phyloP scores from a whole-genome alignment of 2,888 invertebrate species.

The Athalia circularis region DNA sequence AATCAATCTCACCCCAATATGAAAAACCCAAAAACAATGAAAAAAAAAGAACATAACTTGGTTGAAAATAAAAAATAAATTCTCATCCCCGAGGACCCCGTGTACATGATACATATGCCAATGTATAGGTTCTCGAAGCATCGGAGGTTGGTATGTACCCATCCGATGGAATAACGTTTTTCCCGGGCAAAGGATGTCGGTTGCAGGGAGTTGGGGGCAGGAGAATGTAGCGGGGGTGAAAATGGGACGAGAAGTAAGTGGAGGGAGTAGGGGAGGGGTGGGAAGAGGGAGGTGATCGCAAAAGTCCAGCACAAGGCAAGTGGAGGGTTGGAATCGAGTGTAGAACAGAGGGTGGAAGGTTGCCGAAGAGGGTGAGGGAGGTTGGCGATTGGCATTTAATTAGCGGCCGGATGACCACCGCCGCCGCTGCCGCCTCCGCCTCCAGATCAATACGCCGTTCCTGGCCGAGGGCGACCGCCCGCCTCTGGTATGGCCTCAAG shows the following conservation, averaged over 20 bases:
- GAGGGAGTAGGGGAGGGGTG: conserved; percentile 39
- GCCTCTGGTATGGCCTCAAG: conserved; percentile 46
- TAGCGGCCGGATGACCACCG: conserved; percentile 74
- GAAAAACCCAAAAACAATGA: too few relatives aligned
- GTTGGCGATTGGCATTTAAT: conserved; percentile 74
- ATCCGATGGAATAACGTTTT: conserved; percentile 56
- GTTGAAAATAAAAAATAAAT: neutral
- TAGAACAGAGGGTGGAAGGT: conserved; percentile 58
- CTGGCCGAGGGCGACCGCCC: conserved; percentile 60
- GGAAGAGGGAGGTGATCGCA: conserved; percentile 64
- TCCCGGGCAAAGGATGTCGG: conserved; percentile 45
- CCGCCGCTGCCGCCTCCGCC: conserved; percentile 67
- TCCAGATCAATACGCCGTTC: conserved; percentile 73
- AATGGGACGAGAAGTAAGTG: neutral
- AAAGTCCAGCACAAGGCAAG: conserved; percentile 62
- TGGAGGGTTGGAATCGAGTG: conserved; percentile 66
- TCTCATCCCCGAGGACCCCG: neutral
- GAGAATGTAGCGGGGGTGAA: conserved; percentile 43
- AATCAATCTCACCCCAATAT: too few relatives aligned
- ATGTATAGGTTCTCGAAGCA: conserved; percentile 4
- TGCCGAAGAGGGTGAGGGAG: conserved; percentile 58
- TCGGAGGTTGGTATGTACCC: neutral
- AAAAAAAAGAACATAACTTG: too few relatives aligned
- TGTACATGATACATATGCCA: neutral
- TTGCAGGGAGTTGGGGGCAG: conserved; percentile 46